Evolutionary conservation across 2,888 invertebrate species (phyloP).

Genomic region (Apoderus coryli): DNA sequence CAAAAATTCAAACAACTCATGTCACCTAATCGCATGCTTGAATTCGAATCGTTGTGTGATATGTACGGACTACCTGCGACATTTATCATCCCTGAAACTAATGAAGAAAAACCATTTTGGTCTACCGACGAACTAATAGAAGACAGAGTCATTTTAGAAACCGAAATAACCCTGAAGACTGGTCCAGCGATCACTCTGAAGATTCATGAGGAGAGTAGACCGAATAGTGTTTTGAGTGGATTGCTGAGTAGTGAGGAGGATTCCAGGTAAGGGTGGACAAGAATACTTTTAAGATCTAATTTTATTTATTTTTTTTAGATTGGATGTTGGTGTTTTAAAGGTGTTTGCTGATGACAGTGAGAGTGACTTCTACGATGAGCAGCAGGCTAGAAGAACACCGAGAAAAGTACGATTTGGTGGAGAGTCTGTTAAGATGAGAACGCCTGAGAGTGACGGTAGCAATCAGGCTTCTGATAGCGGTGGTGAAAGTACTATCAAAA

Average conservation of each 20-base stretch:
- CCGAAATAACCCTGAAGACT: conserved; percentile 67
- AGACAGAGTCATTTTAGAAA: conserved; percentile 63
- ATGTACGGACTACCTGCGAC: conserved; percentile 36
- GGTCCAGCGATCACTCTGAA: conserved; percentile 75
- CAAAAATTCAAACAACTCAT: too few species aligned
- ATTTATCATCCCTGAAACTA: conserved; percentile 15
- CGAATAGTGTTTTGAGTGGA: conserved; percentile 22
- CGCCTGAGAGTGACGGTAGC: conserved; percentile 68
- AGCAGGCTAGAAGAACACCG: conserved; percentile 37
- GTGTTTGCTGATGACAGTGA: conserved; percentile 44
- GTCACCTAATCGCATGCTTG: too few species aligned
- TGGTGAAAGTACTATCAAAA: too few species aligned
- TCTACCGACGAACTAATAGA: conserved; percentile 24
- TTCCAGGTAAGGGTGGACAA: conserved; percentile 17
- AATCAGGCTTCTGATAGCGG: conserved; percentile 37
- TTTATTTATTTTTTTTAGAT: conserved; percentile 13
- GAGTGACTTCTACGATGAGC: conserved; percentile 36
- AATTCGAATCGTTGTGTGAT: conserved; percentile 35
- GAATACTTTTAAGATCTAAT: not conserved
- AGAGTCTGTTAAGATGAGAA: conserved; percentile 72
- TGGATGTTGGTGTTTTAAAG: conserved; percentile 38
- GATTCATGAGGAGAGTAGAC: conserved; percentile 51
- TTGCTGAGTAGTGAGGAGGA: conserved; percentile 26
- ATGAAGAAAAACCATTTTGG: conserved; percentile 12
- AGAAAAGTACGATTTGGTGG: conserved; percentile 74